phyloP scores from a whole-genome alignment of 2,113 vertebrate genomes.

The Rattus rattus region DNA sequence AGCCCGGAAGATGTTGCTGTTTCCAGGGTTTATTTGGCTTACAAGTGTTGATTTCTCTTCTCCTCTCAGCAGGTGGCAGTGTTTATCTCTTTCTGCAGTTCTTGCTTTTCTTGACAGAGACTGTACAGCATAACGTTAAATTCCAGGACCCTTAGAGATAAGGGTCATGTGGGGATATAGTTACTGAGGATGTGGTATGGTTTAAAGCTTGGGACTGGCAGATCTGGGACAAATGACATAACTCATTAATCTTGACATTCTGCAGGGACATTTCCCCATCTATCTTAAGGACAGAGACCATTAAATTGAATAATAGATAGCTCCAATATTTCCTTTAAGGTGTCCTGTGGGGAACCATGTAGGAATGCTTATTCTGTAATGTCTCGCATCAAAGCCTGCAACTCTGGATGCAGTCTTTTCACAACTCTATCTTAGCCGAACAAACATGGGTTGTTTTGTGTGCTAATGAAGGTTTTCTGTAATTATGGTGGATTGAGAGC shows the following conservation, averaged over 20 bases:
- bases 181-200: neutral
- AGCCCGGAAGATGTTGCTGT: neutral
- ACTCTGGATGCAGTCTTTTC: neutral
- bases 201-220: conserved; percentile 1
- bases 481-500: neutral
- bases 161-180: neutral
- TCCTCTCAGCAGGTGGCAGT: conserved; percentile 66
- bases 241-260: conserved; percentile 11
- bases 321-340: neutral
- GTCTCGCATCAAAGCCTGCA: neutral
- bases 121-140: neutral
- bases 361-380: conserved; percentile 10
- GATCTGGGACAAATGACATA: conserved; percentile 11
- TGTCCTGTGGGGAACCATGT: neutral
- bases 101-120: conserved; percentile 2
- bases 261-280: neutral
- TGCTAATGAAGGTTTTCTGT: neutral
- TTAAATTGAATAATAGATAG: neutral
- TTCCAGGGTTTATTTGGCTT: neutral
- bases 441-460: neutral
- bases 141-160: neutral
- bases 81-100: conserved; percentile 54
- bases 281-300: neutral
- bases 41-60: neutral
- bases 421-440: neutral